Evolutionary conservation across 2,888 invertebrate genomes (phyloP).

Genomic region (Phania funesta): DNA sequence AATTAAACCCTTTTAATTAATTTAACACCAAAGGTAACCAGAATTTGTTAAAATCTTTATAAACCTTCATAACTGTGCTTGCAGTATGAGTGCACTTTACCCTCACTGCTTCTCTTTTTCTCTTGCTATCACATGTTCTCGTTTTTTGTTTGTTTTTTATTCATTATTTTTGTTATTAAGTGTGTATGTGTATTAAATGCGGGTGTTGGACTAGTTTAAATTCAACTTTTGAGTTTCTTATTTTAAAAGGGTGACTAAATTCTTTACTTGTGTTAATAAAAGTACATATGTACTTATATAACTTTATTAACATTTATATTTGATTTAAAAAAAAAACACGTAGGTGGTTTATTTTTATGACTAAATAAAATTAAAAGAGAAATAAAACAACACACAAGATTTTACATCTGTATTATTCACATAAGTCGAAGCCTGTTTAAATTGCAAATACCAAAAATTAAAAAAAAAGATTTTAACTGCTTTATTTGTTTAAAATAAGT

Average conservation of each 20-base stretch:
- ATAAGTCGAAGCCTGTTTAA: too few species aligned
- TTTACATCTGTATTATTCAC: too few species aligned
- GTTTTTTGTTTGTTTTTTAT: conserved; percentile 1
- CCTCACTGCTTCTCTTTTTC: neutral
- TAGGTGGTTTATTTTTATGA: neutral
- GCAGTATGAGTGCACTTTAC: neutral
- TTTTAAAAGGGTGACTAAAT: conserved; percentile 37
- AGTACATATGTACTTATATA: neutral
- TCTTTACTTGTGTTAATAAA: neutral
- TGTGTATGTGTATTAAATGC: too few species aligned
- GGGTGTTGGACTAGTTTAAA: conserved; percentile 56
- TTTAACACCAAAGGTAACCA: neutral
- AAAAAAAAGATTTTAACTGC: too few species aligned
- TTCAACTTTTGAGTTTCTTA: conserved; percentile 1
- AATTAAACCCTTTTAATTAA: neutral
- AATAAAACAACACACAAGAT: neutral
- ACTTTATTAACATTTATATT: neutral
- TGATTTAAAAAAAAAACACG: neutral
- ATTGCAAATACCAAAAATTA: too few species aligned
- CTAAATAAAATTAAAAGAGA: neutral
- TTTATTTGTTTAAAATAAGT: too few species aligned
- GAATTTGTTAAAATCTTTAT: neutral
- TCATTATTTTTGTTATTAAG: neutral
- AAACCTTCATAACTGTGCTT: neutral
- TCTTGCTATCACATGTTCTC: neutral